These are phyloP conservation scores for Nephotettix cincticeps DNA, from an alignment of 1,140 invertebrate species.

Conservation along the genomic window DNA sequence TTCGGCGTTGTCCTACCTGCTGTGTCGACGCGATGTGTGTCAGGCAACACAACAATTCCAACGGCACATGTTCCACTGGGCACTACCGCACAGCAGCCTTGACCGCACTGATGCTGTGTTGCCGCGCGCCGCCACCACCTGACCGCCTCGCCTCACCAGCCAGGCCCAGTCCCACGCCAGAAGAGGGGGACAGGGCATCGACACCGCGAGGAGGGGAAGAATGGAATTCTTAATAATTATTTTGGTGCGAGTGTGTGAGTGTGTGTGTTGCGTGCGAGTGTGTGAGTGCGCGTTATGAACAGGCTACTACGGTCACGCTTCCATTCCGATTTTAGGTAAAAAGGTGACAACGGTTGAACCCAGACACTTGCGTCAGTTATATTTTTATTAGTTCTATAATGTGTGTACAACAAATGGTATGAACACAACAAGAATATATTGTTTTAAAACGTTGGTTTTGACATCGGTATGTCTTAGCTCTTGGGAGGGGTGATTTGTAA, in stretches of 20 bases:
- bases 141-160: neutral
- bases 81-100: constrained; percentile 8
- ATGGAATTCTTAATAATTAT: constrained; percentile 35
- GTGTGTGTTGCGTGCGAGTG: constrained; percentile 14
- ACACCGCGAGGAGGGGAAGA: constrained; percentile 30
- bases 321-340: no score
- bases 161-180: constrained; percentile 7
- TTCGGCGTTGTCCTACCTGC: no score
- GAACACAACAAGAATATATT: no score
- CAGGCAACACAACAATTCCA: constrained; percentile 18
- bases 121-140: constrained; percentile 1
- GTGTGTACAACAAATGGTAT: no score
- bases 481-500: no score
- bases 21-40: neutral
- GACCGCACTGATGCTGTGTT: neutral
- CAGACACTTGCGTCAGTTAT: no score
- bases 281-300: constrained; percentile 28
- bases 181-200: constrained; percentile 28
- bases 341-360: no score
- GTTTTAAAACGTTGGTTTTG: no score
- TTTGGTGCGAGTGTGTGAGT: constrained; percentile 32
- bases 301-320: constrained; percentile 18
- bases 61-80: constrained; percentile 16
- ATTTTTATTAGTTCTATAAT: no score
- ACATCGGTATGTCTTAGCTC: no score